Base-by-base conservation (phyloP, 2,888 invertebrate genomes). In the Chrysotoxum bicinctum region DNA sequence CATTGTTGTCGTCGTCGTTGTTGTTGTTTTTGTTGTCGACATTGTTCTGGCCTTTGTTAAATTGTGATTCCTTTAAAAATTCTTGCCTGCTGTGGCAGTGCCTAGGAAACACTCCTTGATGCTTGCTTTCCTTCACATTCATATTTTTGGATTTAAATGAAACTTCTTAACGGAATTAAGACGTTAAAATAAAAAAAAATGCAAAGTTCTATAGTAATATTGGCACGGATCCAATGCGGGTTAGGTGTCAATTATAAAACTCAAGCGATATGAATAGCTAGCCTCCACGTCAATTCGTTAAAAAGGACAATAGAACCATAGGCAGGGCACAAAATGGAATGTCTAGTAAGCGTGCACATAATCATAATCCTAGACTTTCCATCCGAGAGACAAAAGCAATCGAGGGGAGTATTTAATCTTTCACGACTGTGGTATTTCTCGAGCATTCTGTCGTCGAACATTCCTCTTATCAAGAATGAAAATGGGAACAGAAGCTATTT, bases 331-430 rank as follows among this genome's bases (percentile, higher is more conserved):
- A 66, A 50, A 58, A 54, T 48, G 64, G 40, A 40, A 16, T 52
- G 19, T 30, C 35, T 21, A 30, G 56, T 40, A 50, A 70, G 62
- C 54, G 56, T 43, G 50, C 64, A 66, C 37, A 77, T 77, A 77
- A 82, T 68, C 52, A 60, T 66, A 76, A 58, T 81, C 43, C 70
- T 50, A 73, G 72, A 77, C 72, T 73, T 52, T 75, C 64, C 64
- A 75, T 26, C 56, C 21, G 10, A 54, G 52, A 43, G 77, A 72
- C 52, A 73, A 54, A 19, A 32, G 32, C 56, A 56, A 35, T 35
- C 32, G 32, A 19, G 35, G 32, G 14, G 16, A 21, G 21, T 16
- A 30, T 54, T 30, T 30, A 35, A 35, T 58, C 19, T 35, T 32
- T 21, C 48, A 56, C 16, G 9, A 14, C 16, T 58, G 19, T 19